Evolutionary conservation across 2,888 invertebrate genomes (phyloP), one percentile per base, ranked within the genome.

Genomic region (Cryptosula pallasiana): DNA sequence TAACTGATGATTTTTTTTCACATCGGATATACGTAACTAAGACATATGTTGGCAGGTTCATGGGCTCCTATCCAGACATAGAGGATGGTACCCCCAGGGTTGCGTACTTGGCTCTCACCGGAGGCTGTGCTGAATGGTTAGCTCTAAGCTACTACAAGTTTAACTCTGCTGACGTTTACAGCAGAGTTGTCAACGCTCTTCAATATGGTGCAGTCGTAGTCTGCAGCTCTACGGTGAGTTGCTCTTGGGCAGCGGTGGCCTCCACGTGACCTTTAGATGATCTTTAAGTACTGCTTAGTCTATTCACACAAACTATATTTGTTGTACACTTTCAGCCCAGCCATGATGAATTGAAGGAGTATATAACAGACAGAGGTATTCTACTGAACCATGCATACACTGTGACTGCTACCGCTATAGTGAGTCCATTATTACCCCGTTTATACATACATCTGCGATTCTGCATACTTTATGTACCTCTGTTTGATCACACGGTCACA

Each of bases 41-140:
- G 20, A 45, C 45, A 13, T 5, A 13, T 45, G 9, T 45, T 20
- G 74, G 13, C 75, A 86, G 86, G 75, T 79, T 85, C 32, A 90
- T 91, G 84, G 91, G 91, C 45, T 89, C 89, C 77, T 91, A 91
- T 84, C 89, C 89, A 79, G 88, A 87, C 77, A 85, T 90, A 76
- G 82, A 83, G 69, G 87, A 88, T 35, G 88, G 88, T 71, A 87
- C 88, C 75, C 88, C 89, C 72, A 90, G 90, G 55, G 87, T 90
- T 79, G 90, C 90, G 13, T 87, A 91, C 77, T 90, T 91, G 83
- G 91, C 90, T 80, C 86, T 92, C 75, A 90, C 90, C 1, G 91
- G 91, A 69, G 91, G 91, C 72, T 89, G 91, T 76, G 90, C 91
- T 75, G 91, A 91, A 85, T 90, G 90, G 45, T 75, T 80, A 3